Conservation (phyloP, 2,797 vertebrate genomes). For the Rhinella marina region DNA sequence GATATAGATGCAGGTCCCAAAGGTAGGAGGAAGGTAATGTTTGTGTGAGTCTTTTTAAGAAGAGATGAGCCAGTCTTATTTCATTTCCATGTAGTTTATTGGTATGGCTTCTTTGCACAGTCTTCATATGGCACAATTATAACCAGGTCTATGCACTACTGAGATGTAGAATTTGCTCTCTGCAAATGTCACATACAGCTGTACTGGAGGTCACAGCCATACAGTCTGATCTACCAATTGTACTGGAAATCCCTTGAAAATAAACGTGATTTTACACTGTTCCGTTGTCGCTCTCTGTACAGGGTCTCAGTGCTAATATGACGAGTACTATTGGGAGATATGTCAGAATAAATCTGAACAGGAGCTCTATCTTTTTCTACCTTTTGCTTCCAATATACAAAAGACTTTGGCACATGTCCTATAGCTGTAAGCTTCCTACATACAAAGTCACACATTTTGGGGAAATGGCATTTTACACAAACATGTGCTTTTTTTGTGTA, state of each 20-base stretch:
- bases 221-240: not conserved
- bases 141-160: not conserved
- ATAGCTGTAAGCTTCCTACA: too few species aligned
- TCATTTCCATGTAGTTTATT: constrained; percentile 15
- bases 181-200: not conserved
- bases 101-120: constrained; percentile 5
- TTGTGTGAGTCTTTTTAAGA: too few species aligned
- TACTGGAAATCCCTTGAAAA: not conserved
- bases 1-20: too few species aligned
- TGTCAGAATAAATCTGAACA: too few species aligned
- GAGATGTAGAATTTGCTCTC: not conserved
- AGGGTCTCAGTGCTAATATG: not conserved
- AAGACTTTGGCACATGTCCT: too few species aligned
- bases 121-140: constrained; percentile 20
- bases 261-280: not conserved
- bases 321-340: not conserved
- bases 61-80: not conserved
- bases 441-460: too few species aligned
- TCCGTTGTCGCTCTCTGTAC: not conserved
- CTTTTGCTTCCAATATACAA: too few species aligned
- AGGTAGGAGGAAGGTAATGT: too few species aligned
- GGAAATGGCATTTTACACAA: too few species aligned
- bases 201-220: too few species aligned
- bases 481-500: too few species aligned
- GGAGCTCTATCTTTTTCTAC: too few species aligned